phyloP scores from a whole-genome alignment of 2,888 invertebrate species.

The Limnephilus rhombicus region DNA sequence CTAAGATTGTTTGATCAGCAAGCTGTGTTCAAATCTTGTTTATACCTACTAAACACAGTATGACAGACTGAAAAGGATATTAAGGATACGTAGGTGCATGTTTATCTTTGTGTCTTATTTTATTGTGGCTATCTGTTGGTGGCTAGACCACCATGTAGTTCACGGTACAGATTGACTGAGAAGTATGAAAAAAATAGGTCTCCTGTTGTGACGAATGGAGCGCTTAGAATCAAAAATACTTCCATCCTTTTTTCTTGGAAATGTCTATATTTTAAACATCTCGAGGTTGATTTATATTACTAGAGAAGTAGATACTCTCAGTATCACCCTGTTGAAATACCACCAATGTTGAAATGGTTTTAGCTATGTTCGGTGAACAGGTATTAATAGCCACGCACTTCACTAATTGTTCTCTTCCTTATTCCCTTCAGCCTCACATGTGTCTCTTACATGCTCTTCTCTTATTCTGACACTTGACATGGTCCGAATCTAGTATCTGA shows the following conservation, averaged over 20 bases:
- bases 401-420: too few species aligned
- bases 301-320: too few species aligned
- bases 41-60: not conserved
- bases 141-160: not conserved
- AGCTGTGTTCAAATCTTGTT: not conserved
- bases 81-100: not conserved
- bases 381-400: too few species aligned
- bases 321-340: too few species aligned
- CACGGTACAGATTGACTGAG: not conserved
- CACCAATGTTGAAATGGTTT: too few species aligned
- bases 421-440: too few species aligned
- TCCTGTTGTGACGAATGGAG: not conserved
- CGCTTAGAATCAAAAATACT: not conserved
- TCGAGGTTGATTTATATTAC: too few species aligned
- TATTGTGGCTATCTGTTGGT: not conserved
- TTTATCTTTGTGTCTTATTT: not conserved
- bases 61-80: not conserved
- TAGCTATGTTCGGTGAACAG: too few species aligned
- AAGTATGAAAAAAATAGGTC: not conserved
- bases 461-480: too few species aligned
- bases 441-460: too few species aligned
- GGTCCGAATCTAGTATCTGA: too few species aligned
- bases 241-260: not conserved
- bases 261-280: too few species aligned
- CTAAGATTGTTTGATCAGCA: not conserved